phyloP scores from a whole-genome alignment of 2,888 invertebrate species.

The Callimorpha dominula region DNA sequence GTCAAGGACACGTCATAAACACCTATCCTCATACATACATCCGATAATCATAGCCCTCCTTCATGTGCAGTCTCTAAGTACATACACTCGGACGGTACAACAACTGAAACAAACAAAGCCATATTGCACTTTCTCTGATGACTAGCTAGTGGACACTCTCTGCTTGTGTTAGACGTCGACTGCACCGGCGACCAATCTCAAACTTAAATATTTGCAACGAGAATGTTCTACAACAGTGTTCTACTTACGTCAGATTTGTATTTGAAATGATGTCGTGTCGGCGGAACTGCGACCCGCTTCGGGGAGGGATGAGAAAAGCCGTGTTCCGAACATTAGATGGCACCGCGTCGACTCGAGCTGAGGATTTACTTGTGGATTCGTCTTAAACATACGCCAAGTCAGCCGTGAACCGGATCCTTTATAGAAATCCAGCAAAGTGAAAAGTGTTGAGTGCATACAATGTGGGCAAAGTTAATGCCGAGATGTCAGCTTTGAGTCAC shows the following conservation, averaged over 20 bases:
- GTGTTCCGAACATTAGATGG: constrained; percentile 1
- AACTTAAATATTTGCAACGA: constrained; percentile 13
- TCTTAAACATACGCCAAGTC: constrained; percentile 16
- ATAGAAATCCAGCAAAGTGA: constrained; percentile 13
- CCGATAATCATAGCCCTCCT: background rate
- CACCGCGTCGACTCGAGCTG: constrained; percentile 3
- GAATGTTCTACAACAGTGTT: constrained; percentile 13
- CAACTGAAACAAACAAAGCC: constrained; percentile 4
- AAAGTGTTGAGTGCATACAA: constrained; percentile 7
- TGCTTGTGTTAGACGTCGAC: constrained; percentile 7
- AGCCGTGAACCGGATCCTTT: constrained; percentile 7
- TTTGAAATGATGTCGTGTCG: constrained; percentile 32
- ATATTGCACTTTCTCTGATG: constrained; percentile 37
- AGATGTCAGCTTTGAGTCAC: background rate
- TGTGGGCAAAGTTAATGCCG: no score
- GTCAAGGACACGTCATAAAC: background rate
- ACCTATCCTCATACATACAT: background rate
- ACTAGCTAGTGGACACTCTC: constrained; percentile 7
- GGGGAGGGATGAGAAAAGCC: constrained; percentile 5
- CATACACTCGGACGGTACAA: background rate
- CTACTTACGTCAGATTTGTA: constrained; percentile 34
- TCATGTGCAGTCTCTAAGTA: background rate
- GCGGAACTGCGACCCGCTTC: constrained; percentile 35
- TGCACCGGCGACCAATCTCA: background rate
- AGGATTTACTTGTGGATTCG: constrained; percentile 11